These are phyloP conservation scores for Phoxinus phoxinus DNA, from an alignment of 2,113 vertebrate species.

Conservation along the genomic window DNA sequence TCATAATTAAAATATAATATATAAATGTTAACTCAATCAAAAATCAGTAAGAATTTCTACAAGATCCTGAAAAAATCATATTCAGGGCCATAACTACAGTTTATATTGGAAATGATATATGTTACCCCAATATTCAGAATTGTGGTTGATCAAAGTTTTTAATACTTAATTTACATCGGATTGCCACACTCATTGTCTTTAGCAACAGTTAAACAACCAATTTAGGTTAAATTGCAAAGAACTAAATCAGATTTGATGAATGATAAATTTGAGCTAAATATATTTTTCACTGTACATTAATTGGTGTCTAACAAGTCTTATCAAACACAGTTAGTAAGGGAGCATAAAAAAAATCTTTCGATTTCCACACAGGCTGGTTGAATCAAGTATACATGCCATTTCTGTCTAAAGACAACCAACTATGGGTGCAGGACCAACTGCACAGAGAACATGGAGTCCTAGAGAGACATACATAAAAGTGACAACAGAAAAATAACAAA, in stretches of 20 bases:
- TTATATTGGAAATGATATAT: too few relatives aligned
- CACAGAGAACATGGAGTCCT: conserved; percentile 2
- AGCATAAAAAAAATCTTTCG: not conserved
- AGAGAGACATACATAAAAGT: not conserved
- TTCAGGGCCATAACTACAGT: not conserved
- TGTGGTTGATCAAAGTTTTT: not conserved
- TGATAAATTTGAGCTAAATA: not conserved
- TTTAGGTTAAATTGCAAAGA: not conserved
- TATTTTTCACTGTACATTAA: not conserved
- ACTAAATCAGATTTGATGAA: not conserved
- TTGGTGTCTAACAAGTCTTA: not conserved
- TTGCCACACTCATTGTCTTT: not conserved
- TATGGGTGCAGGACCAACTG: conserved; percentile 1
- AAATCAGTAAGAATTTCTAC: not conserved
- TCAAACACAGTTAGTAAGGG: not conserved
- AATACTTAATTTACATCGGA: not conserved
- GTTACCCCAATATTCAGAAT: not conserved
- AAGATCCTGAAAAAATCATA: not conserved
- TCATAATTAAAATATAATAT: not conserved
- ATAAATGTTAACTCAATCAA: not conserved
- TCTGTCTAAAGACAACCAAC: not conserved
- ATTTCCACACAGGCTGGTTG: not conserved
- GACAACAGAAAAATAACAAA: not conserved
- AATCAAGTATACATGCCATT: not conserved
- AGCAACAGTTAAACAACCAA: not conserved